Conservation (phyloP, 1,140 invertebrate species). For the Alviniconcha marisindica region DNA sequence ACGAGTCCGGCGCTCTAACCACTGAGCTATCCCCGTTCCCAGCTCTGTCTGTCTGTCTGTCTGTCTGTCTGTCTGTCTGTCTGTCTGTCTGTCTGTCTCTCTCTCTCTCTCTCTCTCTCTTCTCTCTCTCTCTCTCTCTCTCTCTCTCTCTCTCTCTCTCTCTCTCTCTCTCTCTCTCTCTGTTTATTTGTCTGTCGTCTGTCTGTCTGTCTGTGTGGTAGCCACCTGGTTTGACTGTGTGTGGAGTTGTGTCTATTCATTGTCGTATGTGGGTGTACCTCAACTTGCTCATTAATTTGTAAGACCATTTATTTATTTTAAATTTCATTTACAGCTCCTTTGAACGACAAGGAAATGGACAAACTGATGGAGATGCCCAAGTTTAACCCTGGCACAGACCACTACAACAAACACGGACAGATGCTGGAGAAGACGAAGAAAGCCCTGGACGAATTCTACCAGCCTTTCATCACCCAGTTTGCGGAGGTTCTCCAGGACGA, state of each 20-base stretch:
- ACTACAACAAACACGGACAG: slow-evolving; percentile 37
- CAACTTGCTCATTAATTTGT: too few relatives aligned
- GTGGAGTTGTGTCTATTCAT: background rate
- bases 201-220: background rate
- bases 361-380: background rate
- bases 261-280: too few relatives aligned
- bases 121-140: background rate
- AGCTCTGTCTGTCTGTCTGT: too few relatives aligned
- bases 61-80: too few relatives aligned
- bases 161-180: background rate
- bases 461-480: slow-evolving; percentile 49
- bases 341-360: background rate
- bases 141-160: background rate
- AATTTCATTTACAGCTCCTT: background rate
- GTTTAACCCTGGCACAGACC: background rate
- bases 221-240: background rate
- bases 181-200: background rate
- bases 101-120: background rate
- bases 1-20: too few relatives aligned
- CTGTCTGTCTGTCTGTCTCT: background rate
- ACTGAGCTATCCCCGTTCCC: too few relatives aligned
- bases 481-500: slow-evolving; percentile 46
- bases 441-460: slow-evolving; percentile 48
- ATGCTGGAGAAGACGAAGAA: slow-evolving; percentile 46
- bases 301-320: background rate